Conservation (phyloP, 1,140 invertebrate genomes). For the Euborellia annulipes region DNA sequence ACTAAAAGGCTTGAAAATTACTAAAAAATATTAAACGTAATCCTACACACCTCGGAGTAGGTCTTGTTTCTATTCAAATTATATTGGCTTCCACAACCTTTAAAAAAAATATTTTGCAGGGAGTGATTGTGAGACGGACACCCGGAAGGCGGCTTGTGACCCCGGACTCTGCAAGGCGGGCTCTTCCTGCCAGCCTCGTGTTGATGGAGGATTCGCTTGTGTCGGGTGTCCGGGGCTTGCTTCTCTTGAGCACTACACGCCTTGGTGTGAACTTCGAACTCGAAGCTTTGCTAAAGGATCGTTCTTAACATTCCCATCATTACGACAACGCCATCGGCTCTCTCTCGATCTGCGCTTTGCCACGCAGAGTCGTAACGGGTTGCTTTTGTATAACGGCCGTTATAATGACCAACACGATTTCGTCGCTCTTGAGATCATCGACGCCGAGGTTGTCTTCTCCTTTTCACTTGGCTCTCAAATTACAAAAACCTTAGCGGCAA, state of each 20-base stretch:
- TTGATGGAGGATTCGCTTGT: slow-evolving; percentile 54
- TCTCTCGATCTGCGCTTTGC: slow-evolving; percentile 49
- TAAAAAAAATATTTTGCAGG: slow-evolving; percentile 39
- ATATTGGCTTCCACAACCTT: background rate
- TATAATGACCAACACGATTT: slow-evolving; percentile 95
- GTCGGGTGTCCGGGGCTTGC: slow-evolving; percentile 52
- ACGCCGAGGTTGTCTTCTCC: slow-evolving; percentile 64
- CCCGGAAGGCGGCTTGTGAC: slow-evolving; percentile 46
- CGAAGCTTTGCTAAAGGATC: slow-evolving; percentile 71
- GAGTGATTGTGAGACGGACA: slow-evolving; percentile 63
- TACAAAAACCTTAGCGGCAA: slow-evolving; percentile 45
- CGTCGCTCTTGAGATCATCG: slow-evolving; percentile 71
- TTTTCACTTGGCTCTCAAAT: slow-evolving; percentile 73
- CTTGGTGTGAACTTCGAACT: slow-evolving; percentile 66
- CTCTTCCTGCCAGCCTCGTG: slow-evolving; percentile 44
- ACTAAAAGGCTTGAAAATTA: too few relatives aligned
- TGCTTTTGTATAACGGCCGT: slow-evolving; percentile 86
- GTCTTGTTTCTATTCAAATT: too few relatives aligned
- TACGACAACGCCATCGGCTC: slow-evolving; percentile 71
- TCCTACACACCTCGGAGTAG: too few relatives aligned
- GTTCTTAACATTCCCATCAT: slow-evolving; percentile 79
- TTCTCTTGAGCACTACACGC: slow-evolving; percentile 35
- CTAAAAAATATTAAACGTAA: too few relatives aligned
- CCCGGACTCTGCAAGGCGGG: slow-evolving; percentile 46
- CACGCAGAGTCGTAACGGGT: slow-evolving; percentile 63